phyloP scores from a whole-genome alignment of 2,888 invertebrate species.

The Morpho helenor region DNA sequence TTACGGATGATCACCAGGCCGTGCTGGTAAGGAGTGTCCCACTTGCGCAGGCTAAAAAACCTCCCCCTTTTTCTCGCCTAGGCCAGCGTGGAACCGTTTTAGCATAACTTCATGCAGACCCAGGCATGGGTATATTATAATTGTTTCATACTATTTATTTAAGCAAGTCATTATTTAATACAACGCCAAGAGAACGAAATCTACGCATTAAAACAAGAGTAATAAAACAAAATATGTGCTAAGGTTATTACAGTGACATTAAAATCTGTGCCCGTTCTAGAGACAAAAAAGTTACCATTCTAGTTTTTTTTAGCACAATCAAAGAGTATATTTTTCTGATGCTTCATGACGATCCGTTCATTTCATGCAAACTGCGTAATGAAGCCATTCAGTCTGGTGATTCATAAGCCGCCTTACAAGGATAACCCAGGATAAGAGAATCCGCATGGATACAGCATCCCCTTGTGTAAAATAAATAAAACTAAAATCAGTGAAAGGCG shows the following conservation, averaged over 20 bases:
- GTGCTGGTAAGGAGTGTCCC: too few relatives aligned
- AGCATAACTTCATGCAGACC: too few relatives aligned
- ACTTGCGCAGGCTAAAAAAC: too few relatives aligned
- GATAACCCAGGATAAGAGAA: constrained; percentile 14
- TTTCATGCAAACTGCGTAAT: not conserved
- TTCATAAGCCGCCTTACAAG: not conserved
- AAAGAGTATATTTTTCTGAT: constrained; percentile 2
- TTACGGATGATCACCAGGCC: too few relatives aligned
- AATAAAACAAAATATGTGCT: not conserved
- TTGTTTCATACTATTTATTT: too few relatives aligned
- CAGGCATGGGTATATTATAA: too few relatives aligned
- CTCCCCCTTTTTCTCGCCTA: too few relatives aligned
- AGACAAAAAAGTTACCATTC: not conserved
- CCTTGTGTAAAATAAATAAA: constrained; percentile 30
- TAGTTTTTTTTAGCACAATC: not conserved
- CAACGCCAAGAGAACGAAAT: too few relatives aligned
- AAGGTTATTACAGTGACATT: not conserved
- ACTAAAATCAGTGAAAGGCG: constrained; percentile 61
- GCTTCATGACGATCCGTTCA: not conserved
- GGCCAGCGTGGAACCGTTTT: too few relatives aligned
- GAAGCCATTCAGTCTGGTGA: not conserved
- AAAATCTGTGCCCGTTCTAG: not conserved
- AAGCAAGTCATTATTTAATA: too few relatives aligned
- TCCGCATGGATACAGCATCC: constrained; percentile 40
- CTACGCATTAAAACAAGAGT: not conserved